A percentile compares a stretch with the other conserved stretches of the same genome.
phyloP scores from a whole-genome alignment of 1,140 invertebrate genomes.

The Calosoma granatense region DNA sequence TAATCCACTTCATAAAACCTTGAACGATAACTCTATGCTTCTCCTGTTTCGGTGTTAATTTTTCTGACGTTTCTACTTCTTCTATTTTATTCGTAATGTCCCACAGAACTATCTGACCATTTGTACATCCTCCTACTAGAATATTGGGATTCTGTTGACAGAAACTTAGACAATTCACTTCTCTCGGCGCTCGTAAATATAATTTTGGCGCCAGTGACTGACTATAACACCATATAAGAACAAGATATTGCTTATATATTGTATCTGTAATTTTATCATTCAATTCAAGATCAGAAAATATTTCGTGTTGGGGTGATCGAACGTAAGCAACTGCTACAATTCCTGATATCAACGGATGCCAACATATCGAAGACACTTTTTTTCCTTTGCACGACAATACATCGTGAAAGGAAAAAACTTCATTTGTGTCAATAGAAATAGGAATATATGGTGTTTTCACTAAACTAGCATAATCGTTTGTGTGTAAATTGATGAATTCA shows the following conservation, averaged over 20 bases:
- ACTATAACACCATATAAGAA: slow-evolving; percentile 62
- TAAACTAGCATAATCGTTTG: slow-evolving; percentile 48
- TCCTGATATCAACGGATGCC: slow-evolving; percentile 58
- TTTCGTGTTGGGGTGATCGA: slow-evolving; percentile 17
- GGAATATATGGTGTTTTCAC: slow-evolving; percentile 30
- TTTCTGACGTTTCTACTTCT: slow-evolving; percentile 46
- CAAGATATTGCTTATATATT: slow-evolving; percentile 45
- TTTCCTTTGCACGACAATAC: slow-evolving; percentile 46
- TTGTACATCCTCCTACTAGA: slow-evolving; percentile 56
- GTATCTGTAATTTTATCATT: slow-evolving; percentile 40
- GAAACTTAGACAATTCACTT: slow-evolving; percentile 51
- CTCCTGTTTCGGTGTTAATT: slow-evolving; percentile 48
- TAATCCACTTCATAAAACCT: slow-evolving; percentile 56
- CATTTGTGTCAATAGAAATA: slow-evolving; percentile 30
- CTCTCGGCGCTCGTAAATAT: slow-evolving; percentile 51
- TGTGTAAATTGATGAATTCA: slow-evolving; percentile 51
- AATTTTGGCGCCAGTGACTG: slow-evolving; percentile 59
- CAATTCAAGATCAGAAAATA: slow-evolving; percentile 21
- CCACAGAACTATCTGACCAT: slow-evolving; percentile 64
- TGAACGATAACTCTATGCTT: slow-evolving; percentile 50
- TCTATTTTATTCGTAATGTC: slow-evolving; percentile 57
- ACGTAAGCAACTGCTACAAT: slow-evolving; percentile 51
- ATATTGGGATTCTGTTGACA: slow-evolving; percentile 58
- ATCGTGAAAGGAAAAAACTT: slow-evolving; percentile 46
- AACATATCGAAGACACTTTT: slow-evolving; percentile 51